phyloP scores from a whole-genome alignment of 2,797 vertebrate genomes.

The Falco peregrinus region DNA sequence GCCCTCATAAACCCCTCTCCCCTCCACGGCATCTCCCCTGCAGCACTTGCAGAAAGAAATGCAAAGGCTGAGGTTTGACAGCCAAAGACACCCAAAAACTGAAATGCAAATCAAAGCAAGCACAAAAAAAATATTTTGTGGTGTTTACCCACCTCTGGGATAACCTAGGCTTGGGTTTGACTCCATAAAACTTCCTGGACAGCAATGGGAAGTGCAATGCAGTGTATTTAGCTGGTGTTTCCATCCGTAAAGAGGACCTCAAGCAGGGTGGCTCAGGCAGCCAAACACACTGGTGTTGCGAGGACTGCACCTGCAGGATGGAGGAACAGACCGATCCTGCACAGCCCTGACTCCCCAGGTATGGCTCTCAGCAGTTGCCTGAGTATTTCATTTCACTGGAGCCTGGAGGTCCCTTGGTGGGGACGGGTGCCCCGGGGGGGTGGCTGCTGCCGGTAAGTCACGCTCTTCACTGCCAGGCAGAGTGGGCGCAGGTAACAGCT shows the following conservation, averaged over 20 bases:
- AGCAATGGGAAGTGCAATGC: neutral
- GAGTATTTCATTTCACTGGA: neutral
- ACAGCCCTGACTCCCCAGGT: neutral
- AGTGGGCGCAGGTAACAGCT: neutral
- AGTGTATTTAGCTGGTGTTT: neutral
- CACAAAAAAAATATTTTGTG: neutral
- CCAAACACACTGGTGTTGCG: neutral
- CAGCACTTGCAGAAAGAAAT: neutral
- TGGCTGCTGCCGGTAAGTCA: neutral
- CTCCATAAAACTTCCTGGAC: neutral
- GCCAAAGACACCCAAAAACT: neutral
- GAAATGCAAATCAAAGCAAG: neutral
- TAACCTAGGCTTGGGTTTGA: neutral
- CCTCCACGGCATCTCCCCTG: neutral
- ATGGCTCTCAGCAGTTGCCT: rapidly evolving
- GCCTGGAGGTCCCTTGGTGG: neutral
- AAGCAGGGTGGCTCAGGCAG: neutral
- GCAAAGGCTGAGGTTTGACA: neutral
- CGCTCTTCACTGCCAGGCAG: neutral
- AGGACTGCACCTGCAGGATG: neutral
- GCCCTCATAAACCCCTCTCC: neutral
- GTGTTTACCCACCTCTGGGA: neutral
- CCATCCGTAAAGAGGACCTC: rapidly evolving
- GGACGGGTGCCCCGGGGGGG: no score
- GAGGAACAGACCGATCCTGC: neutral